phyloP scores from a whole-genome alignment of 2,888 invertebrate species.

The Eilema depressum region DNA sequence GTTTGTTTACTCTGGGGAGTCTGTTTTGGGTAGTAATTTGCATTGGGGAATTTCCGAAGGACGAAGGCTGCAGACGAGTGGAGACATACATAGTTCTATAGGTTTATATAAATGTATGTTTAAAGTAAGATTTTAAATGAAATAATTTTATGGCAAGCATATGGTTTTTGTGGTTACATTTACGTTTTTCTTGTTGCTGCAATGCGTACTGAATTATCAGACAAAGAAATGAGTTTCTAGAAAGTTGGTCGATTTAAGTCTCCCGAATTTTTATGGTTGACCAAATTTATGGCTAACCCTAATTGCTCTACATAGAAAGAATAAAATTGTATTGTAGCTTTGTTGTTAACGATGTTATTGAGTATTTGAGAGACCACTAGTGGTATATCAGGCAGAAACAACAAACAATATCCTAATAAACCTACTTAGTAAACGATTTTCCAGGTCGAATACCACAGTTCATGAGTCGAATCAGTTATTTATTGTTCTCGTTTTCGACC shows the following conservation, averaged over 20 bases:
- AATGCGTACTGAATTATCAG: neutral
- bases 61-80: slow-evolving; percentile 5
- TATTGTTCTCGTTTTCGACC: slow-evolving; percentile 48
- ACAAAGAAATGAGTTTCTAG: neutral
- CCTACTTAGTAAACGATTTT: slow-evolving; percentile 59
- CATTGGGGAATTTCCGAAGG: slow-evolving; percentile 14
- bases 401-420: slow-evolving; percentile 56
- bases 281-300: slow-evolving; percentile 20
- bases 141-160: neutral
- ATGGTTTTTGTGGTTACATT: neutral
- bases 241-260: neutral
- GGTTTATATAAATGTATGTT: neutral
- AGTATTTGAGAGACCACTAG: slow-evolving; percentile 40
- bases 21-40: slow-evolving; percentile 18
- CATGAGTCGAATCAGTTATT: slow-evolving; percentile 53
- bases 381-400: slow-evolving; percentile 43
- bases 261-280: neutral
- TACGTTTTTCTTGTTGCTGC: neutral
- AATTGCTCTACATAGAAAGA: slow-evolving; percentile 34
- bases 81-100: neutral
- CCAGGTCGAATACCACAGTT: slow-evolving; percentile 49
- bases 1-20: slow-evolving; percentile 26
- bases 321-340: slow-evolving; percentile 32
- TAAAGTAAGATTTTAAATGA: neutral
- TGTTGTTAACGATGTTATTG: slow-evolving; percentile 23